Base-by-base conservation (phyloP, 2,797 vertebrate species). In the Borostomias antarcticus region DNA sequence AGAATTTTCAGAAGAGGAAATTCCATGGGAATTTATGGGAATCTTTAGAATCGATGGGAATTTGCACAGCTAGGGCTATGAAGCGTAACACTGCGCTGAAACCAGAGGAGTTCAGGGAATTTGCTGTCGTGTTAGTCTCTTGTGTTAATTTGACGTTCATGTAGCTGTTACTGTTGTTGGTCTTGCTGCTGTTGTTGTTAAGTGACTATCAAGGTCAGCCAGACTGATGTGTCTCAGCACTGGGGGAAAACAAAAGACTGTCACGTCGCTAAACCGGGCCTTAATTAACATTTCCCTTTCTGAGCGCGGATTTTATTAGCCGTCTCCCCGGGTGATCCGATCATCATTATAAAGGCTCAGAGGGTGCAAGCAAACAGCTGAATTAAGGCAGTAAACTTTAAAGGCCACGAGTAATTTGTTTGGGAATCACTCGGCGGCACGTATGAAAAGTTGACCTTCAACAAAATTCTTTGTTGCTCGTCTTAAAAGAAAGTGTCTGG, bases 271-370 rank as follows among this genome's bases (percentile, higher is more conserved):
- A 75, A 80, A 75, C 58, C 66, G 75, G 68, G 68, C 58, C 64
- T 73, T 77, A 77, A 80, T 77, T 80, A 75, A 75, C 62, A 62
- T 62, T 77, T 75, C 60, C 54, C 40, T 75, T 77, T 77, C 30
- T 52, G 32, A 66, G 75, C 68, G 69, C 25, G 4, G 64, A 62
- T 73, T 74, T 73, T 75, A 80, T 80, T 68, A 68, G 60, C 51
- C 52, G 72, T 67, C 62, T 69, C 73, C 69, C 67, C 47, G 67
- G 75, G 69, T 75, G 64, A 66, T 77, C 70, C 64, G 51, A 53
- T 73, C 70, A 61, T 77, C 73, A 70, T 75, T 70, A 48, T 58
- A 72, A 72, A 77, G 73, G 56, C 58, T 62, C 69, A 63, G 67
- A 33, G 48, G 50, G 63, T 60, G 64, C 54, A 30, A 58, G 66